A percentile compares a stretch with the other conserved stretches of the same genome.
Conservation (phyloP, 64 coral and sea anemone genomes). For the Actinia equina region DNA sequence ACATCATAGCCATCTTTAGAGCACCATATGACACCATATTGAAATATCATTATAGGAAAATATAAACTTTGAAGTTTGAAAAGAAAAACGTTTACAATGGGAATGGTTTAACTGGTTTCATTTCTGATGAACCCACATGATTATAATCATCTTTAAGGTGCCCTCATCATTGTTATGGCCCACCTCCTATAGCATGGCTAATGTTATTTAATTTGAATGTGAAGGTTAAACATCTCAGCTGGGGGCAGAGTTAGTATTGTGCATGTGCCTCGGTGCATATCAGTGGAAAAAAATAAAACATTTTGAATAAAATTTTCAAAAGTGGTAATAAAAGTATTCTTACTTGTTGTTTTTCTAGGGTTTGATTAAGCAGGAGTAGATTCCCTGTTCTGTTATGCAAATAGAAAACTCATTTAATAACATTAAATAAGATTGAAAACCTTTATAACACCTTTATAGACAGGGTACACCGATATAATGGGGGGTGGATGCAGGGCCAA, state of each 20-base stretch:
- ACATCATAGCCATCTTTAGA: background rate
- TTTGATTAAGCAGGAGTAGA: conserved; percentile 84
- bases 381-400: conserved; percentile 69
- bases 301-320: background rate
- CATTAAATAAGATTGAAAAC: background rate
- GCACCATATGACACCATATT: background rate
- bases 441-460: background rate
- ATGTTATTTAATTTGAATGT: background rate
- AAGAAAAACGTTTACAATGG: no score
- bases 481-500: no score
- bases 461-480: no score
- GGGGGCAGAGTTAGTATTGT: background rate
- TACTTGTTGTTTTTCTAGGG: conserved; percentile 86
- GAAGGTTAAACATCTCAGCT: background rate
- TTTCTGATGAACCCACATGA: no score
- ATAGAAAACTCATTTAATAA: background rate
- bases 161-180: background rate
- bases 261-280: background rate
- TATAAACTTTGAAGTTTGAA: no score
- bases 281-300: background rate
- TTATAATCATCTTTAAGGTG: background rate
- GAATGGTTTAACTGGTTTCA: no score
- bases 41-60: no score
- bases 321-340: background rate
- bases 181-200: background rate